Conservation (phyloP, 1,140 invertebrate species). For the Cydia amplana region DNA sequence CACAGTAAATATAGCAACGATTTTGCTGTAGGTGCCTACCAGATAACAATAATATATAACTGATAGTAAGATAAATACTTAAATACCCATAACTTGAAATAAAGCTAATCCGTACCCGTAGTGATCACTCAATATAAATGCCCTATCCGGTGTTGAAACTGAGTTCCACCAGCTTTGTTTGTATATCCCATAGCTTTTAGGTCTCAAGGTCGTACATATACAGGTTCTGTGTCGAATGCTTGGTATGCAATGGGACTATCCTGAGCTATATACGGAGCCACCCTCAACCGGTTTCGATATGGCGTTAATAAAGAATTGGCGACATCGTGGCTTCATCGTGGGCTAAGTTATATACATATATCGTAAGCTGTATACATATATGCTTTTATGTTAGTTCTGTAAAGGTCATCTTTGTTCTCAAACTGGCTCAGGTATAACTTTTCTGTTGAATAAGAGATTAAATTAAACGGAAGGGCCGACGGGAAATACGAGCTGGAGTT, state of each 20-base stretch:
- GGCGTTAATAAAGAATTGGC: conserved; percentile 10
- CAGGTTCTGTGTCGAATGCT: too few species aligned
- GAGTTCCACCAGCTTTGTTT: too few species aligned
- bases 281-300: background rate
- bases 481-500: background rate
- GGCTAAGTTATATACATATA: background rate
- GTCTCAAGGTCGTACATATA: too few species aligned
- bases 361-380: background rate
- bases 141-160: too few species aligned
- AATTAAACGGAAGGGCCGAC: background rate
- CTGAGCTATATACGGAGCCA: background rate
- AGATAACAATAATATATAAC: too few species aligned
- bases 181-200: too few species aligned
- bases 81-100: too few species aligned
- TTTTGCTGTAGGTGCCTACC: too few species aligned
- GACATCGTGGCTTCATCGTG: background rate
- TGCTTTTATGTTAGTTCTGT: background rate
- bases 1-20: too few species aligned
- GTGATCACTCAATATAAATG: too few species aligned
- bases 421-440: background rate
- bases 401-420: background rate
- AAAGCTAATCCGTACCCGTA: too few species aligned
- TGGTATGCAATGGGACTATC: background rate
- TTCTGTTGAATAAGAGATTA: background rate
- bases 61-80: too few species aligned